Evolutionary conservation across 2,888 invertebrate genomes (phyloP).

Genomic region (Protonemura montana): DNA sequence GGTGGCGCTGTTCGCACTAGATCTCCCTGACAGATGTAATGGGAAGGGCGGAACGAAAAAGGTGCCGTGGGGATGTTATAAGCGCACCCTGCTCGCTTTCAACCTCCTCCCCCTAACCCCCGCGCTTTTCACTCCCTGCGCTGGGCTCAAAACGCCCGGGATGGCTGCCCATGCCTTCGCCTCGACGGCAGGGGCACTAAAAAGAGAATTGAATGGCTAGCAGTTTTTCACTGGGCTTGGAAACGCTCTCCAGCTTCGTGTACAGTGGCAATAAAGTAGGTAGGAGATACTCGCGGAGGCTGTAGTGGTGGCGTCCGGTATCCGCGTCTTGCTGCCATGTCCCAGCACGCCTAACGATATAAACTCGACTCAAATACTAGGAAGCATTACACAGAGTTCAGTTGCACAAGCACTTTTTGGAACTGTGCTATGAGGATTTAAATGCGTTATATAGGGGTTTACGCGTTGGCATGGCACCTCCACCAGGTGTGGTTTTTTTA

Average conservation of each 20-base stretch:
- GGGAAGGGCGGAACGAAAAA: slow-evolving; percentile 45
- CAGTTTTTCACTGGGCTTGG: slow-evolving; percentile 36
- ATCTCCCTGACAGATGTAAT: slow-evolving; percentile 47
- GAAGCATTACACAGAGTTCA: slow-evolving; percentile 9
- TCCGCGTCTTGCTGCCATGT: slow-evolving; percentile 8
- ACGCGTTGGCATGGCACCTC: background rate
- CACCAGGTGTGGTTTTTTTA: background rate
- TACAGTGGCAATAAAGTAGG: slow-evolving; percentile 32
- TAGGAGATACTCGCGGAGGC: background rate
- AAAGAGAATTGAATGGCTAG: slow-evolving; percentile 40
- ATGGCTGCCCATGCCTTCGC: background rate
- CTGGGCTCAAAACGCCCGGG: background rate
- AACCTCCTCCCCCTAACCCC: slow-evolving; percentile 17
- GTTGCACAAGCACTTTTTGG: background rate
- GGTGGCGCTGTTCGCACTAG: slow-evolving; percentile 49
- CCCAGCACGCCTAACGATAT: slow-evolving; percentile 1
- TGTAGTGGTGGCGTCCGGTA: background rate
- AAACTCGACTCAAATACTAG: slow-evolving; percentile 1
- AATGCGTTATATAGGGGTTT: background rate
- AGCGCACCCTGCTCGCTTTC: slow-evolving; percentile 23
- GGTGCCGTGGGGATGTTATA: slow-evolving; percentile 34
- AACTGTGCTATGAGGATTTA: background rate
- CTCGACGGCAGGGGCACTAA: background rate
- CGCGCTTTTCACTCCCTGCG: background rate
- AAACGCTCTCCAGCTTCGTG: slow-evolving; percentile 32